These are phyloP conservation scores for Anguilla megastoma DNA, from an alignment of 2,797 vertebrate species.

Conservation along the genomic window DNA sequence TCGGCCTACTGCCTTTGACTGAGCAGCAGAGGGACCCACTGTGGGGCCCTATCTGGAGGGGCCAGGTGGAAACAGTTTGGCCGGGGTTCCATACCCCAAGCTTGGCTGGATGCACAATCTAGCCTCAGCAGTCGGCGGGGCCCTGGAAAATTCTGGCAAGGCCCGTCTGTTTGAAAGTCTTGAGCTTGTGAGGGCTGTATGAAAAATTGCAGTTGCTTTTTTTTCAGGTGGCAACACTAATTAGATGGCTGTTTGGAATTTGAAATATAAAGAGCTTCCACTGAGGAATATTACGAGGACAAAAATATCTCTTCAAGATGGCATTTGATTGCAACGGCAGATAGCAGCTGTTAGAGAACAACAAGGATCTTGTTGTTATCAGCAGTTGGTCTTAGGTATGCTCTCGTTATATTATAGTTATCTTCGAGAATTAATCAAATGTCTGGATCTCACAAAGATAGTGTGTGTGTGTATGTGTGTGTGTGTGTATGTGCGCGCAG, in stretches of 20 bases:
- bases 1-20: background rate
- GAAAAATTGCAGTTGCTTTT: background rate
- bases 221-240: background rate
- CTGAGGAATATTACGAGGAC: background rate
- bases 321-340: background rate
- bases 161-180: background rate
- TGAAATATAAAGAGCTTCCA: background rate
- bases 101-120: background rate
- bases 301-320: constrained; percentile 7
- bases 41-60: background rate
- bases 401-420: background rate
- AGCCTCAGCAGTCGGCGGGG: background rate
- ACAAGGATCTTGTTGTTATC: background rate
- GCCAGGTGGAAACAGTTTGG: background rate
- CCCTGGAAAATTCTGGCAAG: background rate
- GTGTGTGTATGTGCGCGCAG: background rate
- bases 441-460: background rate
- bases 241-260: background rate
- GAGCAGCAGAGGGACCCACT: constrained; percentile 6
- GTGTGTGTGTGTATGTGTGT: background rate
- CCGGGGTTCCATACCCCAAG: background rate
- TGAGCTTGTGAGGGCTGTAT: background rate
- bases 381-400: background rate
- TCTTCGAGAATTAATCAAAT: background rate
- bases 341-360: background rate